Percentiles rank a stretch among this genome's conserved stretches.
Conservation (phyloP, 2,888 invertebrate genomes). For the Ectemnius lituratus region DNA sequence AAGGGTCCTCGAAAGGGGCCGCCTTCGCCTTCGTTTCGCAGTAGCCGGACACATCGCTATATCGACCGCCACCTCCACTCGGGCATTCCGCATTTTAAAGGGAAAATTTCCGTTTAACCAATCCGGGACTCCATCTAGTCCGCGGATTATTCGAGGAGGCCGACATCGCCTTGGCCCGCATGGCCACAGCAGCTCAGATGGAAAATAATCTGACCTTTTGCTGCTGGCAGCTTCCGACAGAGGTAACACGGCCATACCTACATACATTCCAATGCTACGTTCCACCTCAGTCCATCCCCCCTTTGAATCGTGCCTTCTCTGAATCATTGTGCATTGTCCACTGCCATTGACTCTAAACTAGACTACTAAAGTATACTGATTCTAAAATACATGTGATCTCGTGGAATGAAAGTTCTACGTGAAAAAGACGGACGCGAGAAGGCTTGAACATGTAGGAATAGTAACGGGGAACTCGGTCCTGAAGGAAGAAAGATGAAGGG, state of each 20-base stretch:
- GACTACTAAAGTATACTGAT: no score
- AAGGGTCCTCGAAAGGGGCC: constrained; percentile 59
- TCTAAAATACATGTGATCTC: no score
- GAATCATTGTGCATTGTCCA: background rate
- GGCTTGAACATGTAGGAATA: background rate
- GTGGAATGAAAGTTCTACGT: no score
- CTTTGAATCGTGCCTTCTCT: background rate
- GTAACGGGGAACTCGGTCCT: background rate
- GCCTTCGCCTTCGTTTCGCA: constrained; percentile 43
- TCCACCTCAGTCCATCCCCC: background rate
- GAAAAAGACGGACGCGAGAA: background rate
- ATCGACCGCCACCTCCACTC: constrained; percentile 64
- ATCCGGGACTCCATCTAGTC: constrained; percentile 60
- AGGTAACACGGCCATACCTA: constrained; percentile 21
- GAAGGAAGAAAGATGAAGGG: constrained; percentile 35
- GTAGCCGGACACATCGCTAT: constrained; percentile 61
- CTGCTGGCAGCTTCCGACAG: constrained; percentile 72
- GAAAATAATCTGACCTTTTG: constrained; percentile 77
- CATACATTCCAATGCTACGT: constrained; percentile 3
- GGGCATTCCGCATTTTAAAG: constrained; percentile 76
- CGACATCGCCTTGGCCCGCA: constrained; percentile 35
- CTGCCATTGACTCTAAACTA: background rate
- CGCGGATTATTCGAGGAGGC: constrained; percentile 70
- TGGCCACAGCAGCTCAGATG: constrained; percentile 74
- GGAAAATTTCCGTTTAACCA: constrained; percentile 76